phyloP scores from a whole-genome alignment of 1,140 invertebrate genomes.

The Diabrotica virgifera region DNA sequence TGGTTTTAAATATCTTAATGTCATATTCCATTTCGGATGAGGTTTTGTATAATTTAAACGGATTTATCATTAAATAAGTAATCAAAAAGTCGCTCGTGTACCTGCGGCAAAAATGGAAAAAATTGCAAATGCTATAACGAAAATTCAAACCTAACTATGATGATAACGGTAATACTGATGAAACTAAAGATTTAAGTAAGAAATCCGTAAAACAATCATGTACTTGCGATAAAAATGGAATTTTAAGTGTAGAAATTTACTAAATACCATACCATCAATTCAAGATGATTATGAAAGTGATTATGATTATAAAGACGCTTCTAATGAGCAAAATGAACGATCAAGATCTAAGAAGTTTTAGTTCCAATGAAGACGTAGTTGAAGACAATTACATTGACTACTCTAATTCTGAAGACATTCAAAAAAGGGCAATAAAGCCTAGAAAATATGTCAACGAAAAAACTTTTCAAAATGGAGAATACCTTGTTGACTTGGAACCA shows the following conservation, averaged over 20 bases:
- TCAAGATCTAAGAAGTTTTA: no score
- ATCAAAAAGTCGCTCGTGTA: not conserved
- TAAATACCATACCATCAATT: no score
- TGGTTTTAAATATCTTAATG: no score
- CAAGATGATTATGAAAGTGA: no score
- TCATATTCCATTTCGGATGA: no score
- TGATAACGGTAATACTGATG: not conserved
- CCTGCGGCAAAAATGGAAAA: constrained; percentile 13
- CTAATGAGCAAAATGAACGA: not conserved
- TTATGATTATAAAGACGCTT: not conserved
- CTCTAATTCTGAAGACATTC: not conserved
- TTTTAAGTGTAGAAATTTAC: constrained; percentile 18
- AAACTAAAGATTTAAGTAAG: not conserved
- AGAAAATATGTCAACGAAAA: not conserved
- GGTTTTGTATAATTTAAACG: no score
- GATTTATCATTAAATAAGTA: no score
- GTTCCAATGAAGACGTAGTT: no score
- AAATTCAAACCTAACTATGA: not conserved
- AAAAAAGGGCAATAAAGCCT: constrained; percentile 1
- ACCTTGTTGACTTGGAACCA: constrained; percentile 25
- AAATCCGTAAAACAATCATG: not conserved
- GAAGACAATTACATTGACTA: no score
- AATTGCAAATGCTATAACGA: constrained; percentile 21
- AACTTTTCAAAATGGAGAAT: constrained; percentile 22
- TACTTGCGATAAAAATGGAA: constrained; percentile 10